A percentile compares a stretch with the other conserved stretches of the same genome.
These are phyloP conservation scores for Trachemys scripta DNA, from an alignment of 2,113 vertebrate genomes.

Conservation along the genomic window DNA sequence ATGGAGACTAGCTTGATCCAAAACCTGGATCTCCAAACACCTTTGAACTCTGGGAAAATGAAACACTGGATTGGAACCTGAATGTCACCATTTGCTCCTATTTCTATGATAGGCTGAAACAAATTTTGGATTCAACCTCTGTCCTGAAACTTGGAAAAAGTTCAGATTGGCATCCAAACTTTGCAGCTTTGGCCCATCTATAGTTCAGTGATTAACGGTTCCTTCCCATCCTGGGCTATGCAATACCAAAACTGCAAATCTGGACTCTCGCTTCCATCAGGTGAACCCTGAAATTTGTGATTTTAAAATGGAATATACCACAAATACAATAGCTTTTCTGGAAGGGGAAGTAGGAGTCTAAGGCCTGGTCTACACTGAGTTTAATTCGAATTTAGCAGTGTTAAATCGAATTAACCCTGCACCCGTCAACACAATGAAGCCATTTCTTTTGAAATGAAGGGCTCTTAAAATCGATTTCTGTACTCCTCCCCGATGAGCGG, in stretches of 20 bases:
- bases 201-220: neutral
- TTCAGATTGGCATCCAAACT: neutral
- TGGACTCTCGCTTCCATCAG: neutral
- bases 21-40: neutral
- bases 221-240: neutral
- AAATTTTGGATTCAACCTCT: neutral
- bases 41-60: neutral
- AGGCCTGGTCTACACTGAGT: too few species aligned
- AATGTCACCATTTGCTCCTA: neutral
- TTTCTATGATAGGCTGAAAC: neutral
- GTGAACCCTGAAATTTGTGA: neutral
- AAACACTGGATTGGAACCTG: neutral
- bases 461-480: too few species aligned
- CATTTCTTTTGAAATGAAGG: too few species aligned
- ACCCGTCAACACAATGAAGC: too few species aligned
- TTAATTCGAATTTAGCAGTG: too few species aligned
- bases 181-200: neutral
- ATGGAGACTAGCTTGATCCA: constrained; percentile 27
- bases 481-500: too few species aligned
- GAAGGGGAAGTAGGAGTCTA: neutral
- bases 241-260: neutral
- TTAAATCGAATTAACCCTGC: too few species aligned
- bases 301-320: neutral
- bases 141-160: neutral
- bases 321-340: neutral